Conservation (phyloP, 2,888 invertebrate genomes). For the Limnephilus rhombicus region DNA sequence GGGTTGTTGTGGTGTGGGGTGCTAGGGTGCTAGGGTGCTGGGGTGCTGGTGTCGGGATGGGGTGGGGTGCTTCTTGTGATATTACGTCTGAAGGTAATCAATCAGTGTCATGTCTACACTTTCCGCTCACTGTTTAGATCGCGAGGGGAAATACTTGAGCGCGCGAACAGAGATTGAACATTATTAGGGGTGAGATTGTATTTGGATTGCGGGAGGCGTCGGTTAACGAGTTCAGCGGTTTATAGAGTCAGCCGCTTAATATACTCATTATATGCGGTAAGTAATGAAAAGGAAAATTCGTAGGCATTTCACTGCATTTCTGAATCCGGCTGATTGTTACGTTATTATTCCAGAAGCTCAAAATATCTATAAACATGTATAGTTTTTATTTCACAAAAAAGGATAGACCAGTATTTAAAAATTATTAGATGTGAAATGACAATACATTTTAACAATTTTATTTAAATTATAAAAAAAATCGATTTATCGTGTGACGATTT, state of each 20-base stretch:
- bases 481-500: too few relatives aligned
- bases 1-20: not conserved
- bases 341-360: too few relatives aligned
- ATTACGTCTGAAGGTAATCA: slow-evolving; percentile 24
- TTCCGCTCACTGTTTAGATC: slow-evolving; percentile 20
- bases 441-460: too few relatives aligned
- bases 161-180: not conserved
- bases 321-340: not conserved
- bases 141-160: not conserved
- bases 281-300: not conserved
- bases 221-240: not conserved
- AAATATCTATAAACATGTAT: too few relatives aligned
- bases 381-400: too few relatives aligned
- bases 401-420: too few relatives aligned
- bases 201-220: not conserved
- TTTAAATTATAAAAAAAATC: too few relatives aligned
- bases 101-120: slow-evolving; percentile 30
- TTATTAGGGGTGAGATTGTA: not conserved
- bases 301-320: not conserved
- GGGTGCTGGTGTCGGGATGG: not conserved
- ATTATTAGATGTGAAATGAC: too few relatives aligned
- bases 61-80: not conserved
- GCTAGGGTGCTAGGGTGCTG: not conserved
- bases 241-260: not conserved
- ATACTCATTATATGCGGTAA: not conserved